These are phyloP conservation scores for Apodemus agrarius DNA, from an alignment of 2,797 vertebrate species.

Conservation along the genomic window DNA sequence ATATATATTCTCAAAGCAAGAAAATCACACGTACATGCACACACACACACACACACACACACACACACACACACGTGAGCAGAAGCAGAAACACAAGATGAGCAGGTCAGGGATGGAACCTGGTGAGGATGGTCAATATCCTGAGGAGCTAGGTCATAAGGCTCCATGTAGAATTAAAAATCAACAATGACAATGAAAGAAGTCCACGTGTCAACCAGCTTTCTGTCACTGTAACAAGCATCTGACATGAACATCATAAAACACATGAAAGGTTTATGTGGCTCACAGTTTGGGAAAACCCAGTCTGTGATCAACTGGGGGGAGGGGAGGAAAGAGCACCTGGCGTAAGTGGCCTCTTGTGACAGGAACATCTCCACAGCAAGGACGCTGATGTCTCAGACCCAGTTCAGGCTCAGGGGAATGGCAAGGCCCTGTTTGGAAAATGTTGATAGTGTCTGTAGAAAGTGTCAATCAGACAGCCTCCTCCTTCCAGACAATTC, in stretches of 20 bases:
- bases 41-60: constrained; percentile 1
- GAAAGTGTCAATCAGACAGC: not conserved
- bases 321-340: not conserved
- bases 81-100: not conserved
- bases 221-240: not conserved
- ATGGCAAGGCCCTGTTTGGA: not conserved
- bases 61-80: not conserved
- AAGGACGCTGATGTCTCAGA: not conserved
- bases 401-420: not conserved
- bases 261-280: not conserved
- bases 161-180: not conserved
- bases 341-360: not conserved
- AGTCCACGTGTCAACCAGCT: not conserved
- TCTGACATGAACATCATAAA: not conserved
- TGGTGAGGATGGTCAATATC: not conserved
- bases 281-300: not conserved
- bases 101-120: not conserved
- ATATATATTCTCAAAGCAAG: not conserved
- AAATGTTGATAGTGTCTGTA: not conserved
- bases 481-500: not conserved
- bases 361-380: not conserved
- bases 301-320: not conserved
- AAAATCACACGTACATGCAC: not conserved
- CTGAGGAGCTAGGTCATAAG: not conserved
- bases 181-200: not conserved